phyloP scores from a whole-genome alignment of 2,797 vertebrate genomes.

The Hapalemur alaotrensis region DNA sequence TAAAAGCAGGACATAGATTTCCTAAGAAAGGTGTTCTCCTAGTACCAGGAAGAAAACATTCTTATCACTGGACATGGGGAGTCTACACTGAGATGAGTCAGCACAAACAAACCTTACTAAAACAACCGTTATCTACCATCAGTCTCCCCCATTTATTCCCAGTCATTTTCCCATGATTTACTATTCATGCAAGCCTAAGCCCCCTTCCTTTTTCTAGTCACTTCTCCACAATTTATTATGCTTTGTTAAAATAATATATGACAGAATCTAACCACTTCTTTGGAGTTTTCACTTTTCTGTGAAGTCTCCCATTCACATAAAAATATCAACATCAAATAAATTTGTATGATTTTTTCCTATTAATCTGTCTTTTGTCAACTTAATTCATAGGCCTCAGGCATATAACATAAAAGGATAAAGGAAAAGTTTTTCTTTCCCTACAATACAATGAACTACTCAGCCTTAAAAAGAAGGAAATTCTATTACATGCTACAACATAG shows the following conservation, averaged over 20 bases:
- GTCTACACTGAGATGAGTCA: background rate
- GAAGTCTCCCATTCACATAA: background rate
- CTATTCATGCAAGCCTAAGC: background rate
- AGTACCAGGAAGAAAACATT: background rate
- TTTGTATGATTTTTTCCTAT: background rate
- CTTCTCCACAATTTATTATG: background rate
- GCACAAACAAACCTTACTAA: background rate
- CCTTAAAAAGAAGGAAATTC: conserved; percentile 8
- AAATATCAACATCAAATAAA: conserved; percentile 2
- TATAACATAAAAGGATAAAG: background rate
- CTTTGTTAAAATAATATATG: background rate
- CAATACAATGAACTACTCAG: background rate
- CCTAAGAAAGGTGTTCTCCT: background rate
- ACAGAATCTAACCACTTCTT: background rate
- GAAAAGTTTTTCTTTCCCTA: background rate
- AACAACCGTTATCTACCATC: too few species aligned
- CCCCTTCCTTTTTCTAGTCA: background rate
- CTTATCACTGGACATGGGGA: background rate
- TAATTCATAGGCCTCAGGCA: background rate
- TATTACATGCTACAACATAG: background rate
- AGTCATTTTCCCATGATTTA: background rate
- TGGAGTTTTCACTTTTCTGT: background rate
- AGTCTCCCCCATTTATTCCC: background rate
- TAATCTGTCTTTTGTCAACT: conserved; percentile 3
- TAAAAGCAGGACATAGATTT: background rate